phyloP scores from a whole-genome alignment of 2,888 invertebrate genomes.

The Molorchus minor region DNA sequence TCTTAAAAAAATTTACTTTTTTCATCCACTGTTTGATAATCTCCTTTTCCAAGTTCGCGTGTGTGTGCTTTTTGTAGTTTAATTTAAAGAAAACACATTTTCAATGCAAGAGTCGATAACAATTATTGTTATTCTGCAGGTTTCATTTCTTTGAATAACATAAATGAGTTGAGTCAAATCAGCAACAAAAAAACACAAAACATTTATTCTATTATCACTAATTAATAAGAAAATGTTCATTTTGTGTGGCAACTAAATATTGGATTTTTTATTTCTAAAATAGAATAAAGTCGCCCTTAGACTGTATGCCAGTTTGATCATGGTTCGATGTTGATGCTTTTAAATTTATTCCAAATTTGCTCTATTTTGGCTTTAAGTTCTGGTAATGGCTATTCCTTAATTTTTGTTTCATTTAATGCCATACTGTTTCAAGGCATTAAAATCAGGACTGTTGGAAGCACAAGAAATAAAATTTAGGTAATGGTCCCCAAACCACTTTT shows the following conservation, averaged over 20 bases:
- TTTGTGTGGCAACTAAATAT: constrained; percentile 1
- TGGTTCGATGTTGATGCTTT: background rate
- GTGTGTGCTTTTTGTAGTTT: too few relatives aligned
- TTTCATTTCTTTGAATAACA: too few relatives aligned
- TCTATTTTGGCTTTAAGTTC: constrained; percentile 12
- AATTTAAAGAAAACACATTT: too few relatives aligned
- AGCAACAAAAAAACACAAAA: too few relatives aligned
- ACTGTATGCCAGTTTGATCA: background rate
- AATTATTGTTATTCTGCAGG: too few relatives aligned
- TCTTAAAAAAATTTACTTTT: too few relatives aligned
- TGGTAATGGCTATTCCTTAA: constrained; percentile 9
- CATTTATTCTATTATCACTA: too few relatives aligned
- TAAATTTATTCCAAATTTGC: constrained; percentile 8
- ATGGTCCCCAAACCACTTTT: constrained; percentile 14
- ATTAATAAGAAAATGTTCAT: too few relatives aligned
- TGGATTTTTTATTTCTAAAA: constrained; percentile 3
- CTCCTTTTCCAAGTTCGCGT: too few relatives aligned
- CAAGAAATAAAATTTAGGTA: constrained; percentile 11
- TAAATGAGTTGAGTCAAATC: too few relatives aligned
- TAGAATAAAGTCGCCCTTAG: background rate
- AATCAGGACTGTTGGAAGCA: constrained; percentile 11
- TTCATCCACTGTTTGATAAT: too few relatives aligned
- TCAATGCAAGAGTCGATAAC: too few relatives aligned
- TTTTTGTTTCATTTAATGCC: constrained; percentile 12
- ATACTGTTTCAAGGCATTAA: constrained; percentile 6